Evolutionary conservation across 2,113 vertebrate genomes (phyloP).

Genomic region (Pterocles orientalis): DNA sequence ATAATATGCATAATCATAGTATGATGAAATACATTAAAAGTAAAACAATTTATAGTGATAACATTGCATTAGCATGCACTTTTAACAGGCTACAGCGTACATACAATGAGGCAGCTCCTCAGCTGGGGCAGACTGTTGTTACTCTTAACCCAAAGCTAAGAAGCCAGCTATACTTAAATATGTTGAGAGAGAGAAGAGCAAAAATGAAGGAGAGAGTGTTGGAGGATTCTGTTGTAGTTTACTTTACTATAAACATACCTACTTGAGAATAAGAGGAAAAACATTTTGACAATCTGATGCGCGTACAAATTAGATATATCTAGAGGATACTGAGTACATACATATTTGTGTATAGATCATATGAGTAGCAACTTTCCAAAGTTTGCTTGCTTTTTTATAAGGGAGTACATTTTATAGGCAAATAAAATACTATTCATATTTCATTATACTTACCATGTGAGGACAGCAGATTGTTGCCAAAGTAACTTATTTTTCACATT

Average conservation of each 20-base stretch:
- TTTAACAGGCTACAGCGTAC: neutral
- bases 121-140: neutral
- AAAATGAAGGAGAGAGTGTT: too few species aligned
- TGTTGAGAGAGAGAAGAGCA: accelerated
- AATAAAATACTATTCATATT: neutral
- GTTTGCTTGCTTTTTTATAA: neutral
- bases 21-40: neutral
- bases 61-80: neutral
- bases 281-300: neutral
- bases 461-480: neutral
- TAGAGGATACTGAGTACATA: accelerated
- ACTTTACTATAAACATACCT: neutral
- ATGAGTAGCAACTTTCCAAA: neutral
- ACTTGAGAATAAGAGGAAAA: neutral
- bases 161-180: neutral
- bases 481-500: conserved; percentile 13
- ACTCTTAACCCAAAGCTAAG: neutral
- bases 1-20: neutral
- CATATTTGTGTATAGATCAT: neutral
- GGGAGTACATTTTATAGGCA: neutral
- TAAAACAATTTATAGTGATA: neutral
- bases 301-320: neutral
- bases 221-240: neutral
- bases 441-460: neutral
- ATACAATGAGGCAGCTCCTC: neutral